Base-by-base conservation (phyloP, 2,113 vertebrate genomes). In the Prunella fulvescens region DNA sequence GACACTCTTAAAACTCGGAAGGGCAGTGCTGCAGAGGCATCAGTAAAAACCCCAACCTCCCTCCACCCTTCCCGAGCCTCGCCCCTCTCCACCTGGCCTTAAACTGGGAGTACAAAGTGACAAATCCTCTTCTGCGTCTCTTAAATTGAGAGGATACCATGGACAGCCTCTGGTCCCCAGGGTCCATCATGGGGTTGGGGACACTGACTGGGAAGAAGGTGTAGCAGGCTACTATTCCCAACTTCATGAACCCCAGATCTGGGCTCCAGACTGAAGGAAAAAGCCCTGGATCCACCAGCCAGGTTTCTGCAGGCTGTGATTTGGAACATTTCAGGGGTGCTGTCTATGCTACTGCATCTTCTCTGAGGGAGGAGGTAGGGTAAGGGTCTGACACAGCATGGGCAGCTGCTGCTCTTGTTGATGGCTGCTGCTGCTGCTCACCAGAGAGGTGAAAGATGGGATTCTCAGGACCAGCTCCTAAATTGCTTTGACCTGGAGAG, bases 381-480 rank as follows among this genome's bases (percentile, higher is more conserved):
- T 10, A 6, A 60, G 22, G 51, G 12, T 57, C 42, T 85, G 25
- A 19, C 17, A 7, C 0, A 19, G 51, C 17, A 4, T 0, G 1
- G 70, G 20, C 2, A 2, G 28, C 33, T 71, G 47, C 33, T 77
- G 45, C 10, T 45, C 53, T 40, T 65, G 44, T 37, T 57, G 44
- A 15, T 19, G 37, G 26, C 35, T 81, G 44, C 45, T 60, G 61
- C 53, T 48, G 47, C 48, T 25, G 85, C 28, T 10, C 29, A 51
- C 1, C 19, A 25, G 19, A 12, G 12, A 37, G 24, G 7, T 26
- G 44, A 44, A 71, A 29, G 6, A 18, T 10, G 2, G 19, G 17
- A 11, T 88, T 56, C 15, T 37, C 10, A 61, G 40, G 11, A 35
- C 7, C 40, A 14, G 20, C n/a, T 26, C 45, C 62, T 42, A 7